phyloP scores from a whole-genome alignment of 1,140 invertebrate genomes.

The Drosophila ananassae region DNA sequence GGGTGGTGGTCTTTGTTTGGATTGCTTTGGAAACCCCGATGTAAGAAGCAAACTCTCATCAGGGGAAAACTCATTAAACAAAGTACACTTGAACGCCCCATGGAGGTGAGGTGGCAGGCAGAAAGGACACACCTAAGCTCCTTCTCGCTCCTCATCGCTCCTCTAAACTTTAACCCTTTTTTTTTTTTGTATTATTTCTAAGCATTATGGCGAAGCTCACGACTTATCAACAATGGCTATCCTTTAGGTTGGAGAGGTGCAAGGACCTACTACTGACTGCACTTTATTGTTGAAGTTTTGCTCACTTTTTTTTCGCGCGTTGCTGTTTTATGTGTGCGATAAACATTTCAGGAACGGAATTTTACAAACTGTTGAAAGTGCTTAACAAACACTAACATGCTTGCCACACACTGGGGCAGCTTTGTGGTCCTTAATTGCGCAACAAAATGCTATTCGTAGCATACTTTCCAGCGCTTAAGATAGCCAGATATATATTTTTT shows the following conservation, averaged over 20 bases:
- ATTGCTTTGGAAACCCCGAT: slow-evolving; percentile 9
- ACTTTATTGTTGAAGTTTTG: slow-evolving; percentile 28
- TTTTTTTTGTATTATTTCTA: slow-evolving; percentile 8
- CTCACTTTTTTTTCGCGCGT: slow-evolving; percentile 7
- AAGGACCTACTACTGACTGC: neutral
- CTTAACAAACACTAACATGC: slow-evolving; percentile 56
- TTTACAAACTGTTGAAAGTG: slow-evolving; percentile 70
- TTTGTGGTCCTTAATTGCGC: slow-evolving; percentile 54
- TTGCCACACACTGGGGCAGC: slow-evolving; percentile 31
- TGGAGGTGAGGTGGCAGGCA: neutral
- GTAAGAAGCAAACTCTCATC: slow-evolving; percentile 33
- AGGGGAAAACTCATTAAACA: slow-evolving; percentile 77
- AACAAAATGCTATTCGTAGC: slow-evolving; percentile 37
- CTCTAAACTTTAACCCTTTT: slow-evolving; percentile 33
- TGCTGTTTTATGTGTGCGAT: slow-evolving; percentile 37
- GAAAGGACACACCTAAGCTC: slow-evolving; percentile 29
- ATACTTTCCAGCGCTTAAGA: slow-evolving; percentile 51
- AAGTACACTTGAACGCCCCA: slow-evolving; percentile 71
- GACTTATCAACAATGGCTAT: slow-evolving; percentile 9
- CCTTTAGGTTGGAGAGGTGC: neutral
- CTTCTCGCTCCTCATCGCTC: slow-evolving; percentile 10
- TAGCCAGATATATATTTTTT: neutral
- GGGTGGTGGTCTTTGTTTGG: slow-evolving; percentile 32
- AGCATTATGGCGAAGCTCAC: slow-evolving; percentile 9
- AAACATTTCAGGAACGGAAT: slow-evolving; percentile 60